A percentile compares a stretch with the other conserved stretches of the same genome.
Evolutionary conservation across 2,797 vertebrate species (phyloP).

Genomic region (Tinamus major): DNA sequence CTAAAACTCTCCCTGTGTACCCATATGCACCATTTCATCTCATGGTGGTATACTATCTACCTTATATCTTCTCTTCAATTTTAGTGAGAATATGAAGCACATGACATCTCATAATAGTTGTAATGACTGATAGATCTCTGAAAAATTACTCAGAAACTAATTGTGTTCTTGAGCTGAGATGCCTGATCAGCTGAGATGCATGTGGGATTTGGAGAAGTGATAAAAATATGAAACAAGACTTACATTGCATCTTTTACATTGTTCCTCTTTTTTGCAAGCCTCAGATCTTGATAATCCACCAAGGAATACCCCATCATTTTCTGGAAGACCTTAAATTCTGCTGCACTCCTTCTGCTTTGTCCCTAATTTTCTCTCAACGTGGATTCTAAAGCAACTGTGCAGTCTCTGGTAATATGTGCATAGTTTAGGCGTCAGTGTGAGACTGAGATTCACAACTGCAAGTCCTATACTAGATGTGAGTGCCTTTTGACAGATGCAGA

Average conservation of each 20-base stretch:
- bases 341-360: neutral
- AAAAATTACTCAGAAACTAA: neutral
- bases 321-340: neutral
- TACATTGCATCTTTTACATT: neutral
- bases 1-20: constrained; percentile 44
- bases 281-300: neutral
- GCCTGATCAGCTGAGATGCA: neutral
- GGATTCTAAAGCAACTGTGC: neutral
- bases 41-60: constrained; percentile 10
- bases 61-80: constrained; percentile 44
- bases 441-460: neutral
- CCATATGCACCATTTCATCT: constrained; percentile 24
- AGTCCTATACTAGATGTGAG: neutral
- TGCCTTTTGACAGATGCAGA: neutral
- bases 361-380: neutral
- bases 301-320: neutral
- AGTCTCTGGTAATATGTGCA: neutral
- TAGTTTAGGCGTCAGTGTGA: neutral
- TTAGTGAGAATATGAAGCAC: constrained; percentile 42
- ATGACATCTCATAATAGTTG: neutral
- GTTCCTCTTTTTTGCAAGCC: neutral
- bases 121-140: constrained; percentile 26
- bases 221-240: neutral
- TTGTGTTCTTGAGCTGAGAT: constrained; percentile 3
- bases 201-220: neutral